Percentiles rank a stretch among this genome's conserved stretches.
Conservation (phyloP, 2,797 vertebrate genomes). For the Propithecus perrieri region DNA sequence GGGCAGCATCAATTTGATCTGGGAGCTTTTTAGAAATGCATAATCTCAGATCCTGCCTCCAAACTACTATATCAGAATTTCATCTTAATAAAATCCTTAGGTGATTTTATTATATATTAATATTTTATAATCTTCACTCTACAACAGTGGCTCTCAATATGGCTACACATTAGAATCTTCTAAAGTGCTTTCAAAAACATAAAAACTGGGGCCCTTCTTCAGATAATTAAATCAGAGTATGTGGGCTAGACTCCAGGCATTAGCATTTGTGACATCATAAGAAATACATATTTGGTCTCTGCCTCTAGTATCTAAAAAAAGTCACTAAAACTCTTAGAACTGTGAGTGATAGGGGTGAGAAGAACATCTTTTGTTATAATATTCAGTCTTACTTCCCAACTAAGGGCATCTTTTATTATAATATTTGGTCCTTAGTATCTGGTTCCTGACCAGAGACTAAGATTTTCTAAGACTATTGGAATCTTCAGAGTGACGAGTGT, state of each 20-base stretch:
- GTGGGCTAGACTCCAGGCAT: background rate
- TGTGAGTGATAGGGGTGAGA: background rate
- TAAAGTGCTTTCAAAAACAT: background rate
- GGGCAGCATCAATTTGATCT: background rate
- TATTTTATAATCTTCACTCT: background rate
- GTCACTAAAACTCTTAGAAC: background rate
- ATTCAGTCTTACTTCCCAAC: background rate
- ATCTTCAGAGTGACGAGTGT: background rate
- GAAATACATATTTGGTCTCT: background rate
- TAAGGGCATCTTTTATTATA: background rate
- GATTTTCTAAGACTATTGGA: background rate
- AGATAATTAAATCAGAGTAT: background rate
- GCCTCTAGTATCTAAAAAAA: background rate
- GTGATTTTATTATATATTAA: background rate
- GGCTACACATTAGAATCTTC: background rate
- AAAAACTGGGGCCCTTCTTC: background rate
- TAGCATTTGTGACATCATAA: background rate
- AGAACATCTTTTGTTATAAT: background rate
- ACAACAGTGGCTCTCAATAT: background rate
- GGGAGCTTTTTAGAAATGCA: background rate
- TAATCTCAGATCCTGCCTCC: background rate
- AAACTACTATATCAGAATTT: background rate
- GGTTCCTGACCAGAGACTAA: background rate
- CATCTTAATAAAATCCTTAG: background rate
- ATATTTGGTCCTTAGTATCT: background rate